Conservation (phyloP, 2,888 invertebrate species). For the Desoria tigrina region DNA sequence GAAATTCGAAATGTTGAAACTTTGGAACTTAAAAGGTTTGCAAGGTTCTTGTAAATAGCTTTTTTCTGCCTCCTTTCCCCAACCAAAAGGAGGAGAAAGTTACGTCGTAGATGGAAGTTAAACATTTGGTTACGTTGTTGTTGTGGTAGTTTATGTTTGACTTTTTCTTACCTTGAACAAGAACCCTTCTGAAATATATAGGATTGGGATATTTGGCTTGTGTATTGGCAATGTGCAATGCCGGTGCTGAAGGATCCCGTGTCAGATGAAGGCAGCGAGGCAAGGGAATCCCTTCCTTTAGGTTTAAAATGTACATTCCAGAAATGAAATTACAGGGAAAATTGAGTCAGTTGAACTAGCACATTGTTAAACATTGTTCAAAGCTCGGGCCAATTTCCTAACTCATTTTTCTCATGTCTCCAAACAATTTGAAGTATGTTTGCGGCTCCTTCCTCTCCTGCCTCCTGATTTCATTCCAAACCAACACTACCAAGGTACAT, state of each 20-base stretch:
- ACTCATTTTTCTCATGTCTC: constrained; percentile 53
- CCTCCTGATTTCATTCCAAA: no score
- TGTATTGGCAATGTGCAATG: no score
- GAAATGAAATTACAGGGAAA: constrained; percentile 53
- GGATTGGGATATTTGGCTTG: no score
- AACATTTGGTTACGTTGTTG: no score
- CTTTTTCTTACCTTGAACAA: constrained; percentile 20
- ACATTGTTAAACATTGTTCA: constrained; percentile 43
- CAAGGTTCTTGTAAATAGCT: background rate
- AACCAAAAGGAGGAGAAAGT: constrained; percentile 25
- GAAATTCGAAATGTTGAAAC: background rate
- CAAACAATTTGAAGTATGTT: constrained; percentile 42
- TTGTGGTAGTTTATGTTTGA: constrained; percentile 14
- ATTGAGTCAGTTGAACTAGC: constrained; percentile 48
- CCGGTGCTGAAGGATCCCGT: background rate
- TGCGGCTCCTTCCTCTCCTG: background rate
- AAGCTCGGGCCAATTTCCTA: constrained; percentile 45
- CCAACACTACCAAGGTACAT: no score
- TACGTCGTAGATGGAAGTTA: constrained; percentile 17
- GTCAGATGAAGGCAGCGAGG: no score
- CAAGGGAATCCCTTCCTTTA: no score
- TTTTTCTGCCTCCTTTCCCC: constrained; percentile 3
- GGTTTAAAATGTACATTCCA: constrained; percentile 38
- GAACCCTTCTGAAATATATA: background rate
- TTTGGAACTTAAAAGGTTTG: background rate